Base-by-base conservation (phyloP, 2,888 invertebrate genomes). In the Coleophora flavipennella region DNA sequence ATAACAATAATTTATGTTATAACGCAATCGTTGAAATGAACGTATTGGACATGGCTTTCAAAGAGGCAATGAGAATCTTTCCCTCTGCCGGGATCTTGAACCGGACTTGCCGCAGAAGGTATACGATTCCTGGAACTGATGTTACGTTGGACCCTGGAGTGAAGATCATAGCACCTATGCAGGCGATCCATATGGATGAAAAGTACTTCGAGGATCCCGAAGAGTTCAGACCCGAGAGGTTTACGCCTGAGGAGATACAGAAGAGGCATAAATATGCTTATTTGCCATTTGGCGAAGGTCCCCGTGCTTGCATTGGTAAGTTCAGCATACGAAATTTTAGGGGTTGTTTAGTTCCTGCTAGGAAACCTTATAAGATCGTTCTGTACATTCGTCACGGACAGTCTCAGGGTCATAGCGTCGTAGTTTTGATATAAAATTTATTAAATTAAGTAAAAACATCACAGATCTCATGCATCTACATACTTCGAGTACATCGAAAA, bases 21-120 rank as follows among this genome's bases (percentile, higher is more conserved):
- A 64, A 65, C 6, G 57, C 62, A n/a, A 41, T 66, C 0, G 52
- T 46, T 3, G 64, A 68, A 13, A 59, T 68, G 64, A 58, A 51
- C 20, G 57, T 57, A 39, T 36, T 65, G 20, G 58, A 60, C 39
- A 59, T 59, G 59, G 50, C 54, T 11, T 61, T 65, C 36, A 59
- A 56, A 45, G 58, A 64, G 44, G 51, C 48, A 2, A 47, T 59
- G 50, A 37, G 57, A 9, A 46, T 56, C 42, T 53, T 51, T 36
- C 58, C 59, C 0, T 48, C 59, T 2, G 40, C 55, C 1, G 57
- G 56, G 0, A 35, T 46, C 31, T 32, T 57, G 1, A 34, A 51
- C 3, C 40, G 59, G 10, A 41, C 50, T n/a, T 51, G 54, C 26
- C 46, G 49, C 3, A 40, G 38, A 11, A 41, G 41, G 9, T 61